Conservation (phyloP, 2,797 vertebrate genomes). For the Leptatherina wallacei region DNA sequence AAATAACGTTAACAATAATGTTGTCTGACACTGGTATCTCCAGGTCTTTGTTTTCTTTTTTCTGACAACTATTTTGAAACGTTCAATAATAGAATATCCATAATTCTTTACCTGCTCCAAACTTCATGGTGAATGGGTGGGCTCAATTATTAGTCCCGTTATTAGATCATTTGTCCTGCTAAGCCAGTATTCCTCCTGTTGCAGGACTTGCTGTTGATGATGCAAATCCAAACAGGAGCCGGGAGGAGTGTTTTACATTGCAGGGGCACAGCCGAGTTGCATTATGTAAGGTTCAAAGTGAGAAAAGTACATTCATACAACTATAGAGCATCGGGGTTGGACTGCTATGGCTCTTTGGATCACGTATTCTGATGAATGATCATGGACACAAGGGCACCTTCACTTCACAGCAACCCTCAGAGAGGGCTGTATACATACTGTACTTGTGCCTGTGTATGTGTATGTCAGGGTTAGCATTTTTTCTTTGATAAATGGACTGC, state of each 20-base stretch:
- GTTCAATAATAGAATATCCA: not conserved
- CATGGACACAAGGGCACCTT: conserved; percentile 75
- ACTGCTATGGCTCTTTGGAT: conserved; percentile 59
- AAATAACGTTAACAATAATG: not conserved
- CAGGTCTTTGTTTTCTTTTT: not conserved
- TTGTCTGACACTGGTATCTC: not conserved
- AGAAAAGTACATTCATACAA: conserved; percentile 46
- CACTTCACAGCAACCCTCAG: conserved; percentile 37
- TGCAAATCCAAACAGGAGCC: conserved; percentile 40
- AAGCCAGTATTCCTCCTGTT: conserved; percentile 7
- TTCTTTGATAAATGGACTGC: conserved; percentile 71
- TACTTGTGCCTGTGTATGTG: conserved; percentile 8
- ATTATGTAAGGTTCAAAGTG: conserved; percentile 48
- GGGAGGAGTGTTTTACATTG: conserved; percentile 34
- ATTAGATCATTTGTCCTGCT: conserved; percentile 23
- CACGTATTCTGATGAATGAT: conserved; percentile 68
- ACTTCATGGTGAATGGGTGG: not conserved
- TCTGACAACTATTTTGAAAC: not conserved
- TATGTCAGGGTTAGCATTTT: conserved; percentile 54
- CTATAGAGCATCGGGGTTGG: conserved; percentile 25
- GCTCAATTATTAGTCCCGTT: not conserved
- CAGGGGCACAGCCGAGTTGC: conserved; percentile 11
- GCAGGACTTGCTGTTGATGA: conserved; percentile 18
- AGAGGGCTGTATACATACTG: conserved; percentile 29
- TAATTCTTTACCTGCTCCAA: not conserved